Conservation (phyloP, 92 coral and sea anemone species). For the Epizoanthus ramosus region DNA sequence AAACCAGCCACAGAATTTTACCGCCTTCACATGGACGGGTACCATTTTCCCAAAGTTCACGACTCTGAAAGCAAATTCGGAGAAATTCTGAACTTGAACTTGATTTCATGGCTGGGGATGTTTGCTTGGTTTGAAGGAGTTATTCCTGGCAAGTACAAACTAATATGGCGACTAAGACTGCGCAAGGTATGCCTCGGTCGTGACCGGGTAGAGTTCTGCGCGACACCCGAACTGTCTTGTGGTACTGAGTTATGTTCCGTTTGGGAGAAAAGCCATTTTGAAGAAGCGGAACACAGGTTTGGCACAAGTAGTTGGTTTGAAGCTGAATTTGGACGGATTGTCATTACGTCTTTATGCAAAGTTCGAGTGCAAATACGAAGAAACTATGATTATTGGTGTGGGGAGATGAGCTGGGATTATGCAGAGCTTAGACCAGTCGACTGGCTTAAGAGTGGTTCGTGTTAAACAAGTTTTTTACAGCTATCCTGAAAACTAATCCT, state of each 20-base stretch:
- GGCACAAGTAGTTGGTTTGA: slow-evolving; percentile 57
- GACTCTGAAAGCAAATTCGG: slow-evolving; percentile 65
- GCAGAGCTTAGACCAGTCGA: slow-evolving; percentile 50
- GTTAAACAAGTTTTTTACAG: too few relatives aligned
- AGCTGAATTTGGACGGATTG: slow-evolving; percentile 56
- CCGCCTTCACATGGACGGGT: slow-evolving; percentile 45
- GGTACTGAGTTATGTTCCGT: slow-evolving; percentile 56
- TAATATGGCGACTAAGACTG: slow-evolving; percentile 66
- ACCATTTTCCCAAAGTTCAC: slow-evolving; percentile 50
- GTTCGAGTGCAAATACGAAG: slow-evolving; percentile 66
- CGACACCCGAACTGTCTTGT: slow-evolving; percentile 50
- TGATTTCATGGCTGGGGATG: slow-evolving; percentile 63
- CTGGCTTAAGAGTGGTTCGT: too few relatives aligned
- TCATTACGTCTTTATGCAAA: slow-evolving; percentile 46
- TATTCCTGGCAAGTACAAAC: slow-evolving; percentile 60
- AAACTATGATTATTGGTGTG: slow-evolving; percentile 61
- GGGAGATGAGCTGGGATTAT: slow-evolving; percentile 69
- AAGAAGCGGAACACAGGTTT: slow-evolving; percentile 39
- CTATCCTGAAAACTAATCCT: too few relatives aligned
- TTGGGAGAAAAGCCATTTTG: slow-evolving; percentile 52
- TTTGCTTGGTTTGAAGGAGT: slow-evolving; percentile 47
- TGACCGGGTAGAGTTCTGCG: slow-evolving; percentile 53
- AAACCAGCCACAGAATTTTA: slow-evolving; percentile 51
- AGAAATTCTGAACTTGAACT: slow-evolving; percentile 52
- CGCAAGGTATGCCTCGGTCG: slow-evolving; percentile 48